Evolutionary conservation across 2,113 vertebrate species (phyloP).

Genomic region (Elaphurus davidianus): DNA sequence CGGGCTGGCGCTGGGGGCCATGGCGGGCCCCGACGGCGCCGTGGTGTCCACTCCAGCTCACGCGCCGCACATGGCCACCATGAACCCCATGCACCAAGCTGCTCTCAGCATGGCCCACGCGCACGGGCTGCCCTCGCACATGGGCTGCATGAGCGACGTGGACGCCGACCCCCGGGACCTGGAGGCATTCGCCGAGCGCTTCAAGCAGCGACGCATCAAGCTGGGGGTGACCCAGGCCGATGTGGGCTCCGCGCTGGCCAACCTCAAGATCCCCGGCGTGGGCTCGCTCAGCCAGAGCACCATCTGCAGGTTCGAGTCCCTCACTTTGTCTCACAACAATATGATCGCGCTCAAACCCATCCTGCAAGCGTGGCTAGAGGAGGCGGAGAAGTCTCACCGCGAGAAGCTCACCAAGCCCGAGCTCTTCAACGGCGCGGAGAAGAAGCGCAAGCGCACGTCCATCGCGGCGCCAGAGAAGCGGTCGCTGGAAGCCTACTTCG

Average conservation of each 20-base stretch:
- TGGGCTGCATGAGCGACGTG: constrained; percentile 98
- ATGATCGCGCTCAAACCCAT: constrained; percentile 99
- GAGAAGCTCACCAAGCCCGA: constrained; percentile 98
- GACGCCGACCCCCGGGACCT: constrained; percentile 98
- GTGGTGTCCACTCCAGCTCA: constrained; percentile 95
- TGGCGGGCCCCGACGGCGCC: constrained; percentile 95
- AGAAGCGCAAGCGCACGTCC: constrained; percentile 97
- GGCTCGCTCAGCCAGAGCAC: constrained; percentile 99
- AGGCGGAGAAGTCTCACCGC: constrained; percentile 97
- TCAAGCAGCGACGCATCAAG: constrained; percentile 99
- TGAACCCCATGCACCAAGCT: constrained; percentile 99
- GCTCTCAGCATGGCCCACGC: constrained; percentile 98
- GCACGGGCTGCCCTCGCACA: constrained; percentile 95
- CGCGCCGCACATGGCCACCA: constrained; percentile 95
- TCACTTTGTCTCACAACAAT: constrained; percentile 98
- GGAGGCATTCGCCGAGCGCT: constrained; percentile 98
- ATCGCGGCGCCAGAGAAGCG: constrained; percentile 97
- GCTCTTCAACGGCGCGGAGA: constrained; percentile 97
- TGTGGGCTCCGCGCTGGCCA: constrained; percentile 96
- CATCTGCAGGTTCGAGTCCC: constrained; percentile 98
- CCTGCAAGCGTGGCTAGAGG: constrained; percentile 98
- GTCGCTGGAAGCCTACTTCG: constrained; percentile 97
- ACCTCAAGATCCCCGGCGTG: constrained; percentile 98
- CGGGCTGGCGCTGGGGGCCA: constrained; percentile 93
- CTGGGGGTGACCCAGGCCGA: constrained; percentile 98